Conservation (phyloP, 2,113 vertebrate genomes). For the Dasyornis broadbenti region DNA sequence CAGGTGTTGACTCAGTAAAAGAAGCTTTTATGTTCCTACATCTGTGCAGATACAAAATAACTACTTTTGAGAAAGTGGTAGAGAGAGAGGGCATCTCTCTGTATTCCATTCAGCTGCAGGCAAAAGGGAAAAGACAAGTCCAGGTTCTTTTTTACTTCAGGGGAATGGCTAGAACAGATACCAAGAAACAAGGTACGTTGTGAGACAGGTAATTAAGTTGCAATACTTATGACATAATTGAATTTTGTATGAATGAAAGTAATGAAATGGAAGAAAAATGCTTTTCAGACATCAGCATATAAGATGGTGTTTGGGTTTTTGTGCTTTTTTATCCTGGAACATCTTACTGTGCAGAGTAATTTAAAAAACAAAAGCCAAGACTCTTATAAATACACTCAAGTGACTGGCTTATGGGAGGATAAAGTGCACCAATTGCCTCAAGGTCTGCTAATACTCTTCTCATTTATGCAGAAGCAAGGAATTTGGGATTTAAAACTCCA, state of each 20-base stretch:
- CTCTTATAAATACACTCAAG: neutral
- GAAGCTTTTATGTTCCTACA: neutral
- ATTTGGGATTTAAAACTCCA: conserved; percentile 1
- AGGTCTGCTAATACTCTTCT: conserved; percentile 4
- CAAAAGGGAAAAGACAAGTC: neutral
- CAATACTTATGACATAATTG: neutral
- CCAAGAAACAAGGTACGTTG: neutral
- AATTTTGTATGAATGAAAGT: neutral
- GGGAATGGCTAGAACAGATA: neutral
- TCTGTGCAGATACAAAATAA: neutral
- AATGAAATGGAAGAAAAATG: neutral
- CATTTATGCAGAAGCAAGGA: conserved; percentile 15
- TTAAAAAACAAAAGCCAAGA: conserved; percentile 1
- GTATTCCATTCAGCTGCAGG: neutral
- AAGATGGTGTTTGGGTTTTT: neutral
- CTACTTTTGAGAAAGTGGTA: neutral
- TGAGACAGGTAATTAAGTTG: neutral
- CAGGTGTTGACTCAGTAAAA: neutral
- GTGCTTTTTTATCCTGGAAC: neutral
- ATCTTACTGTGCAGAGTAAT: neutral
- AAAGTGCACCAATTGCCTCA: conserved; percentile 14
- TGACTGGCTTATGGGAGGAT: conserved; percentile 11
- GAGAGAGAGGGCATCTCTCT: neutral
- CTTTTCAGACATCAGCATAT: neutral
- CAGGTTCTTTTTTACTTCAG: neutral